Percentiles rank a stretch among this genome's conserved stretches.
phyloP scores from a whole-genome alignment of 2,113 vertebrate genomes.

The Triplophysa rosa region DNA sequence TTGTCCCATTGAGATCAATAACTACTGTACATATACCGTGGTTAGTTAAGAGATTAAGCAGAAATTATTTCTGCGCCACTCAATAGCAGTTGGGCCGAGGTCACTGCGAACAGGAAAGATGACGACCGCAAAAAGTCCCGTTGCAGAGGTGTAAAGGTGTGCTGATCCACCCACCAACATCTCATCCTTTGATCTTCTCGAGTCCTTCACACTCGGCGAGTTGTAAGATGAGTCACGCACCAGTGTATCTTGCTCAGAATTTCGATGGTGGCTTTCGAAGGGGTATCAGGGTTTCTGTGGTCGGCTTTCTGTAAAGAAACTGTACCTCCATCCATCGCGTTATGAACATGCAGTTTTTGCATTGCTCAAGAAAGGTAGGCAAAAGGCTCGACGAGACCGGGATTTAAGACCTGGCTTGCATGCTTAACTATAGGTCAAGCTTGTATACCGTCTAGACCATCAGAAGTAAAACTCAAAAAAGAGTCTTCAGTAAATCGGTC shows the following conservation, averaged over 20 bases:
- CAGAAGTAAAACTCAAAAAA: no score
- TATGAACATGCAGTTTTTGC: slow-evolving; percentile 35
- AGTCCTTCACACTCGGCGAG: slow-evolving; percentile 48
- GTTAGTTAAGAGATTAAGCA: background rate
- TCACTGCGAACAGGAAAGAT: slow-evolving; percentile 39
- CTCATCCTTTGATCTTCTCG: slow-evolving; percentile 41
- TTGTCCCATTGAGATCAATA: no score
- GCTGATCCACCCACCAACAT: slow-evolving; percentile 49
- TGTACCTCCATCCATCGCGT: slow-evolving; percentile 50
- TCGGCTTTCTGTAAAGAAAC: slow-evolving; percentile 50
- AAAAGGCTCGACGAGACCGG: no score
- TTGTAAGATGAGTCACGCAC: slow-evolving; percentile 61
- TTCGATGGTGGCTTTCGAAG: slow-evolving; percentile 48
- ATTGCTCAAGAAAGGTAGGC: no score
- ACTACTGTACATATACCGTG: background rate
- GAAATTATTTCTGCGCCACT: background rate
- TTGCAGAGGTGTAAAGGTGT: slow-evolving; percentile 40
- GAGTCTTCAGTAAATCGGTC: background rate
- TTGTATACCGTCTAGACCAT: no score
- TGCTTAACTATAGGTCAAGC: no score
- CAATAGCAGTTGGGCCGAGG: slow-evolving; percentile 40
- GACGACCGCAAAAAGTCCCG: slow-evolving; percentile 58
- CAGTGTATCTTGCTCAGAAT: slow-evolving; percentile 38
- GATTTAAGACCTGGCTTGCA: no score
- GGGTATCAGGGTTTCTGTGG: slow-evolving; percentile 55